phyloP scores from a whole-genome alignment of 2,113 vertebrate genomes.

The Ophiodon elongatus region DNA sequence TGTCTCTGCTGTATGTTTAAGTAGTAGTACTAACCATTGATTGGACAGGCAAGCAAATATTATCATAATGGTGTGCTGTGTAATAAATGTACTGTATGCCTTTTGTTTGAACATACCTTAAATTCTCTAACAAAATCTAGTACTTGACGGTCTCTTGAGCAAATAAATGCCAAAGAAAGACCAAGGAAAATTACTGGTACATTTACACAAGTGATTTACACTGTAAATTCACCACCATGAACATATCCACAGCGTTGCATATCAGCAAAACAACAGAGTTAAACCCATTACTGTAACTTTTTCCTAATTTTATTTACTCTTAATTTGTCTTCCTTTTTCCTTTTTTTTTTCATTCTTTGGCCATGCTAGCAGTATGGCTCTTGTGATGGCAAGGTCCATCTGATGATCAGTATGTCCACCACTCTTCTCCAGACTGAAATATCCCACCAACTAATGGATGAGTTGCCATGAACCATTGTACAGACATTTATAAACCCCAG shows the following conservation, averaged over 20 bases:
- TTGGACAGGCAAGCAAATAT: constrained; percentile 20
- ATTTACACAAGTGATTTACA: neutral
- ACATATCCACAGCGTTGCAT: neutral
- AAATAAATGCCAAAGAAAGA: neutral
- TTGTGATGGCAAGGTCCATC: neutral
- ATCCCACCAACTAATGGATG: too few relatives aligned
- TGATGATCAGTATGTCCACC: neutral
- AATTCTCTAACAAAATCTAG: neutral
- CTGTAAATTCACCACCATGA: neutral
- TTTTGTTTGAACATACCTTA: neutral
- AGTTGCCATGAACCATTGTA: neutral
- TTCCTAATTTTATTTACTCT: neutral
- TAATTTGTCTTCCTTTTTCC: neutral
- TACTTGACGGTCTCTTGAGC: neutral
- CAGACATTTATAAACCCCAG: too few relatives aligned
- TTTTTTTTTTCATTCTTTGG: neutral
- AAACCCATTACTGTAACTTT: neutral
- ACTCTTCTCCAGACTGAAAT: neutral
- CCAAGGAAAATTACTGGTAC: neutral
- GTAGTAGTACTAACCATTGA: constrained; percentile 46
- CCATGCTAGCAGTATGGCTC: neutral
- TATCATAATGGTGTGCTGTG: constrained; percentile 18
- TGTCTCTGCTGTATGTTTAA: constrained; percentile 45
- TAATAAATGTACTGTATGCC: constrained; percentile 16
- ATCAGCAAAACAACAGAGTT: neutral